These are phyloP conservation scores for Willowsia nigromaculata DNA, from an alignment of 2,888 invertebrate genomes.

Conservation along the genomic window DNA sequence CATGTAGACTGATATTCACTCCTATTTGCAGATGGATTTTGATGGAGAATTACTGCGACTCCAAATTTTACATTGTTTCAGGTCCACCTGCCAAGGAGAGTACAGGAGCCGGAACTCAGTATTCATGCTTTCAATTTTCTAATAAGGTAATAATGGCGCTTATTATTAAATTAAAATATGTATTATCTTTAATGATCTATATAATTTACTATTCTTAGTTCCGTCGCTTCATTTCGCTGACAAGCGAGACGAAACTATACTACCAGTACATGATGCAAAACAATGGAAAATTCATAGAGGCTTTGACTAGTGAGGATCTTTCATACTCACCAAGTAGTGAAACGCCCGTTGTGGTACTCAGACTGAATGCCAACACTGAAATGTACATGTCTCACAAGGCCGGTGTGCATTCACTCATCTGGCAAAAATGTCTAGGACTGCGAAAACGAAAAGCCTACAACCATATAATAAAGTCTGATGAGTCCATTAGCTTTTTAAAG, in stretches of 20 bases:
- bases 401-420: constrained; percentile 40
- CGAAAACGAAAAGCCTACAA: neutral
- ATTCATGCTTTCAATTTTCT: constrained; percentile 53
- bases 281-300: neutral
- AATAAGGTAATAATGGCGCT: constrained; percentile 13
- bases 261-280: constrained; percentile 12
- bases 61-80: constrained; percentile 36
- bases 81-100: neutral
- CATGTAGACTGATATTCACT: too few species aligned
- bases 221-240: constrained; percentile 45
- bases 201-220: constrained; percentile 6
- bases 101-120: neutral
- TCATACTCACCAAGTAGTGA: neutral
- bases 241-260: neutral
- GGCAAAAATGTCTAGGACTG: constrained; percentile 55
- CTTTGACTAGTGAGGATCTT: neutral
- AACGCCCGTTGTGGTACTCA: neutral
- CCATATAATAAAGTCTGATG: constrained; percentile 22
- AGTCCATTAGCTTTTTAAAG: neutral
- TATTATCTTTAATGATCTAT: neutral
- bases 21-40: constrained; percentile 46
- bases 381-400: constrained; percentile 50
- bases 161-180: neutral
- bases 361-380: constrained; percentile 45
- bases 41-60: constrained; percentile 50